Conservation (phyloP, 2,888 invertebrate species). For the Tuta absoluta region DNA sequence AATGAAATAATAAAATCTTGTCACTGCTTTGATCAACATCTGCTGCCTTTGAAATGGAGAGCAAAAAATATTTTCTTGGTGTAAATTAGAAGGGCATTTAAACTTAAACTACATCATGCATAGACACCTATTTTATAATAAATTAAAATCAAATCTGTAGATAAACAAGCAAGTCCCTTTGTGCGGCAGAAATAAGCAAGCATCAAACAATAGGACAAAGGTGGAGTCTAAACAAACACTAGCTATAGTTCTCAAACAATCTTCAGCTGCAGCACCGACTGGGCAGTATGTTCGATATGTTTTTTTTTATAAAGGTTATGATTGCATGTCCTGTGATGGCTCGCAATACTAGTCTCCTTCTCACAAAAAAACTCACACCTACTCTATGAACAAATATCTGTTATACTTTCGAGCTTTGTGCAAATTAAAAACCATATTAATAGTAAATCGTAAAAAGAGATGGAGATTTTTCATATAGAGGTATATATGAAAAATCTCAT, state of each 20-base stretch:
- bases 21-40: constrained; percentile 46
- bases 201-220: constrained; percentile 71
- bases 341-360: no score
- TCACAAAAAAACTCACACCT: no score
- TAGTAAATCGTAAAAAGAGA: no score
- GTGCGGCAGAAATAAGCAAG: constrained; percentile 53
- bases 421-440: no score
- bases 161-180: constrained; percentile 47
- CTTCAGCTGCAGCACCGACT: constrained; percentile 5
- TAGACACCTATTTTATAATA: not conserved
- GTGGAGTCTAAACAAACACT: constrained; percentile 72
- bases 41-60: constrained; percentile 27
- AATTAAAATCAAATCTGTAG: not conserved
- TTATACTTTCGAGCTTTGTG: no score
- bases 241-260: constrained; percentile 37
- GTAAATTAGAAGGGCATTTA: no score
- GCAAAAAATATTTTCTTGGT: not conserved
- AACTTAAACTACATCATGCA: not conserved
- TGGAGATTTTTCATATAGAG: no score
- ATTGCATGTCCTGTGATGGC: no score
- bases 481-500: no score
- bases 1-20: constrained; percentile 42
- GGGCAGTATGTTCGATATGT: not conserved
- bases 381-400: no score
- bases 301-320: not conserved